Conservation (phyloP, 2,113 vertebrate species). For the Coracopsis vasa region DNA sequence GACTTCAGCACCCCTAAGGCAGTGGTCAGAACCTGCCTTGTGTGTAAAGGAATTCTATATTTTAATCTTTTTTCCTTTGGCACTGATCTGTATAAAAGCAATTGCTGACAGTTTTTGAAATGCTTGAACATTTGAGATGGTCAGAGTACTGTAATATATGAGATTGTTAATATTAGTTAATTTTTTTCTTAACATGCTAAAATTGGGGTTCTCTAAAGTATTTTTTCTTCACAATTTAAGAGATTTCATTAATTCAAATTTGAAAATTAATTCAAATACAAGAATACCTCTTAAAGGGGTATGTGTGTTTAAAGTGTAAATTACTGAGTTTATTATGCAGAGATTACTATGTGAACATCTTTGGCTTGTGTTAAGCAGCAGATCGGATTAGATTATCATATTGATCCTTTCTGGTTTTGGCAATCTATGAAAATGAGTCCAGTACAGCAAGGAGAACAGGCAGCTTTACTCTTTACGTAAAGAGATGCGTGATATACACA, state of each 20-base stretch:
- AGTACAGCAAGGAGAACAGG: neutral
- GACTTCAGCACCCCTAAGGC: neutral
- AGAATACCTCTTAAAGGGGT: neutral
- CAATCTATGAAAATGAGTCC: slow-evolving; percentile 31
- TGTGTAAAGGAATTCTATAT: neutral
- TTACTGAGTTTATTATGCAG: neutral
- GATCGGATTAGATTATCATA: slow-evolving; percentile 54
- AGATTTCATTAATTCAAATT: neutral
- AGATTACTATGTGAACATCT: neutral
- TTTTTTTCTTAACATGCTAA: neutral
- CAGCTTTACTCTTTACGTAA: neutral
- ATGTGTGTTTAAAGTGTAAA: neutral
- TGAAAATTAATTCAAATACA: neutral
- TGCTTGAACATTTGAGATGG: neutral
- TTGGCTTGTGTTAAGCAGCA: slow-evolving; percentile 31
- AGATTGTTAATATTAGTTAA: neutral
- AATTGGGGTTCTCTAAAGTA: neutral
- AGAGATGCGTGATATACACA: neutral
- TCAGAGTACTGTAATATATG: neutral
- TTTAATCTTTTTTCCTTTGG: neutral
- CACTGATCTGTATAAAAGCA: neutral
- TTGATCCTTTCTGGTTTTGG: slow-evolving; percentile 46
- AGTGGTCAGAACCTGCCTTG: neutral
- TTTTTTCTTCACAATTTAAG: neutral
- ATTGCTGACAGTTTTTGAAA: neutral